Conservation (phyloP, 2,888 invertebrate genomes). For the Tipula vernalis region DNA sequence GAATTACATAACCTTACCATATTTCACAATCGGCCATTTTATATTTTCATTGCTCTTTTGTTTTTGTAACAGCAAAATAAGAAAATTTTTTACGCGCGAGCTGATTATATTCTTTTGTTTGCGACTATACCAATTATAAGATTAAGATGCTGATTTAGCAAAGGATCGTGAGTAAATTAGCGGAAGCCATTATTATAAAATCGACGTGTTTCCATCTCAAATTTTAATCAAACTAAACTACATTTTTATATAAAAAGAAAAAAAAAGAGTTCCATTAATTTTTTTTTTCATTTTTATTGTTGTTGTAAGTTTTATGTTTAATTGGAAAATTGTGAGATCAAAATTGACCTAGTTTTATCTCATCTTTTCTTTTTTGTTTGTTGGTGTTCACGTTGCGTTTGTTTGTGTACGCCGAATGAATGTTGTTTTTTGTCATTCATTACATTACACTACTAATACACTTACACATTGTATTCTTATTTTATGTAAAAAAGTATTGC, state of each 20-base stretch:
- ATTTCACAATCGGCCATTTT: conserved; percentile 4
- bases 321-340: conserved; percentile 10
- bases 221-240: not conserved
- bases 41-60: not conserved
- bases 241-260: not conserved
- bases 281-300: not conserved
- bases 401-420: not conserved
- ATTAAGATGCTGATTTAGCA: not conserved
- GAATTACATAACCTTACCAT: not conserved
- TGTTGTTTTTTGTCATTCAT: not conserved
- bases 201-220: not conserved
- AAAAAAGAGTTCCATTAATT: not conserved
- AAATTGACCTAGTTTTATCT: conserved; percentile 6
- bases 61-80: not conserved
- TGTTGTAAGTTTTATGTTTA: not conserved
- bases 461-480: not conserved
- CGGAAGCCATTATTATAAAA: not conserved
- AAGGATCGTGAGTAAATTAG: not conserved
- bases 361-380: not conserved
- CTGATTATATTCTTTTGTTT: not conserved
- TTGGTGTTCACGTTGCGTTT: not conserved
- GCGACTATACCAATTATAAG: not conserved
- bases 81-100: not conserved
- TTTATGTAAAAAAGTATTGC: not conserved
- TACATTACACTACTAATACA: not conserved